These are phyloP conservation scores for Zaprionus nigranus DNA, from an alignment of 1,140 invertebrate species.

Conservation along the genomic window DNA sequence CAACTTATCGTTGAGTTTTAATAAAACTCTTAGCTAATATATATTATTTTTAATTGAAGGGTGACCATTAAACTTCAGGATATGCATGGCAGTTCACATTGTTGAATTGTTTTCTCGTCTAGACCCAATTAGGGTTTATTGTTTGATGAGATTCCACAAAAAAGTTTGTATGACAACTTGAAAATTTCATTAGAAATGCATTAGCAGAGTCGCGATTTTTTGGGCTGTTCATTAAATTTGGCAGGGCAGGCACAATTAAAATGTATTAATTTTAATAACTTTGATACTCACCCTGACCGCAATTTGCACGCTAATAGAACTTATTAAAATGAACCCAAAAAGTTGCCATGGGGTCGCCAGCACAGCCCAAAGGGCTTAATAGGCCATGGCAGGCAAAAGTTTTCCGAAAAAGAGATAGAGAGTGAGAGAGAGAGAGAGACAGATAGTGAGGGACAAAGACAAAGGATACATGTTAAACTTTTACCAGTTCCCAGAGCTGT, in stretches of 20 bases:
- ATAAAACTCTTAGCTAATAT: too few species aligned
- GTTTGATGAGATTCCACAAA: background rate
- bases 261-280: slow-evolving; percentile 45
- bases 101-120: background rate
- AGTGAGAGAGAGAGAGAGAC: background rate
- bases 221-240: slow-evolving; percentile 21
- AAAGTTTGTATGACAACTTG: background rate
- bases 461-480: slow-evolving; percentile 22
- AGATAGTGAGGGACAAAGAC: background rate
- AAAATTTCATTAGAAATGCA: slow-evolving; percentile 9
- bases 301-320: slow-evolving; percentile 67
- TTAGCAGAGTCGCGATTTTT: slow-evolving; percentile 4
- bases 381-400: slow-evolving; percentile 43
- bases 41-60: background rate
- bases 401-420: slow-evolving; percentile 15
- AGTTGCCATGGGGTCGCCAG: slow-evolving; percentile 2
- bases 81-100: background rate
- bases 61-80: background rate
- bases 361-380: slow-evolving; percentile 54
- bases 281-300: slow-evolving; percentile 48
- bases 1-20: background rate
- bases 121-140: background rate
- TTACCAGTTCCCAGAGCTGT: too few species aligned
- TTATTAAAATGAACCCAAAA: slow-evolving; percentile 51
- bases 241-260: background rate